These are phyloP conservation scores for Spongia lamella DNA, from an alignment of 37 sponge, comb jelly and placozoan genomes.

Conservation along the genomic window DNA sequence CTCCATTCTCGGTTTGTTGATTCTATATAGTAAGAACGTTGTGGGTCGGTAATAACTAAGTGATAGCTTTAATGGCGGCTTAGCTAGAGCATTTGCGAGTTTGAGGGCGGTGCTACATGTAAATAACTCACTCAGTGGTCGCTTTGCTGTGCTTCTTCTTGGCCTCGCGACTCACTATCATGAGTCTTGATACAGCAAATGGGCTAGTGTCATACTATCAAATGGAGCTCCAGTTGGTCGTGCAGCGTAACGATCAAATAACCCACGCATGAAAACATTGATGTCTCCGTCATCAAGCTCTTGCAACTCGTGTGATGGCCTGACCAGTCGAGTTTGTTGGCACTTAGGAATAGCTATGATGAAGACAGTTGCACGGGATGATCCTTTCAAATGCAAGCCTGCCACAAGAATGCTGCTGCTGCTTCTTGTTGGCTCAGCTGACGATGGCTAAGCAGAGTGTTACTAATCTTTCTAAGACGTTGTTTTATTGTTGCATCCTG, in stretches of 20 bases:
- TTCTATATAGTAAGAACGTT: no score
- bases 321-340: not conserved
- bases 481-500: not conserved
- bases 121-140: no score
- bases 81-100: no score
- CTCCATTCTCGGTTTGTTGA: no score
- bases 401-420: not conserved
- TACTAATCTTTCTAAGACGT: not conserved
- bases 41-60: no score
- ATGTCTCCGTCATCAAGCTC: not conserved
- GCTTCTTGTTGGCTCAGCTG: constrained; percentile 1
- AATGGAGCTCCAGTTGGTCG: not conserved
- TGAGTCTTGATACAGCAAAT: not conserved
- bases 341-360: not conserved
- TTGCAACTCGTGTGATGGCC: not conserved
- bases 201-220: not conserved
- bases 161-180: not conserved
- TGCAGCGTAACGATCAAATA: constrained; percentile 10
- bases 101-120: no score
- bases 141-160: not conserved
- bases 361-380: not conserved
- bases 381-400: not conserved
- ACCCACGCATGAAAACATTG: constrained; percentile 1
- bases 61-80: no score
- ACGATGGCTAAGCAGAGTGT: not conserved